These are phyloP conservation scores for Aspidoscelis tigris DNA, from an alignment of 2,113 vertebrate genomes.

Conservation along the genomic window DNA sequence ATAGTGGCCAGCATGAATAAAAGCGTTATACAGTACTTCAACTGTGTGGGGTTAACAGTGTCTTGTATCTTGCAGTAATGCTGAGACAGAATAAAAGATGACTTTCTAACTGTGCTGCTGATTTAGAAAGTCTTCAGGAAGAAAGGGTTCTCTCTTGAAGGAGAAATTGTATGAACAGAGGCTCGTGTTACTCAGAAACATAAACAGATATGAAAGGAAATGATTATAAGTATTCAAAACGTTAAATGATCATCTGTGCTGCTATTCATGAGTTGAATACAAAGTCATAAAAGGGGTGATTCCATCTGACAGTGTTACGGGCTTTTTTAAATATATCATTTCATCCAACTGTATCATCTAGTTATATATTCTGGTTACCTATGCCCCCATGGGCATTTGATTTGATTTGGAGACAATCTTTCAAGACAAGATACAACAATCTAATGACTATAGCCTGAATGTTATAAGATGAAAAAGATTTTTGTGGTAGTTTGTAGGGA, in stretches of 20 bases:
- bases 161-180: slow-evolving; percentile 53
- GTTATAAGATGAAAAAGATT: slow-evolving; percentile 57
- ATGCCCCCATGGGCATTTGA: slow-evolving; percentile 57
- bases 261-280: slow-evolving; percentile 33
- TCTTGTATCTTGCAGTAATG: background rate
- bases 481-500: slow-evolving; percentile 24
- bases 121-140: slow-evolving; percentile 22
- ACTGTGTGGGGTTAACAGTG: slow-evolving; percentile 1
- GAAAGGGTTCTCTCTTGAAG: slow-evolving; percentile 44
- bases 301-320: slow-evolving; percentile 57
- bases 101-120: slow-evolving; percentile 12
- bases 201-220: slow-evolving; percentile 47
- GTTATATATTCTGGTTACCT: slow-evolving; percentile 60
- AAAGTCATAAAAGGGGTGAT: slow-evolving; percentile 51
- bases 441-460: background rate
- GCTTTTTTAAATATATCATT: slow-evolving; percentile 58
- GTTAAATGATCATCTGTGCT: slow-evolving; percentile 61
- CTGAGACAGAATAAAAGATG: slow-evolving; percentile 21
- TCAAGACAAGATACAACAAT: slow-evolving; percentile 5
- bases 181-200: slow-evolving; percentile 46
- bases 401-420: slow-evolving; percentile 65
- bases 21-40: rapidly evolving
- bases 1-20: background rate
- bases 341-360: slow-evolving; percentile 63
- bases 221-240: slow-evolving; percentile 62